Evolutionary conservation across 2,888 invertebrate genomes (phyloP).

Genomic region (Microdon myrmicae): DNA sequence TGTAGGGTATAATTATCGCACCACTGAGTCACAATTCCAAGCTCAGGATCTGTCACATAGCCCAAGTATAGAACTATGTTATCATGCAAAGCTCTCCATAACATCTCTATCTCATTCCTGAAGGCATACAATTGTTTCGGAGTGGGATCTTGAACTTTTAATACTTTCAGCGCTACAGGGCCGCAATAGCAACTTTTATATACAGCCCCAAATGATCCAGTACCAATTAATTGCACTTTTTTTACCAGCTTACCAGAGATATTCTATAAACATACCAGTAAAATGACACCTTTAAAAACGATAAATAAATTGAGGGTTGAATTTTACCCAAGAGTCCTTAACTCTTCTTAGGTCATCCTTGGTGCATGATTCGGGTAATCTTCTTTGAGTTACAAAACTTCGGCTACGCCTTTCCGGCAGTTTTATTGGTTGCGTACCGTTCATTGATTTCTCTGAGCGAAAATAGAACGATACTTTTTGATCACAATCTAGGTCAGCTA

Average conservation of each 20-base stretch:
- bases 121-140: slow-evolving; percentile 96
- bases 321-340: slow-evolving; percentile 91
- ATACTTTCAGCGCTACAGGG: slow-evolving; percentile 95
- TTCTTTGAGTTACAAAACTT: no score
- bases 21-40: slow-evolving; percentile 99
- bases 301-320: background rate
- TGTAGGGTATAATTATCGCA: slow-evolving; percentile 98
- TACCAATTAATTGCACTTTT: slow-evolving; percentile 92
- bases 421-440: no score
- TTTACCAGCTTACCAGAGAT: slow-evolving; percentile 94
- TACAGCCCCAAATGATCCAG: slow-evolving; percentile 98
- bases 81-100: slow-evolving; percentile 94
- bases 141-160: slow-evolving; percentile 97
- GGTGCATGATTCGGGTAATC: slow-evolving; percentile 59
- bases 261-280: slow-evolving; percentile 65
- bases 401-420: no score
- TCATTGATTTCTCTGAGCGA: no score
- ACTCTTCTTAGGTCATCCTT: slow-evolving; percentile 79
- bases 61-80: slow-evolving; percentile 99
- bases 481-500: no score
- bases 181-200: slow-evolving; percentile 99
- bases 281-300: background rate
- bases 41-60: slow-evolving; percentile 93
- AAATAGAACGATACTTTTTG: no score
- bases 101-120: slow-evolving; percentile 96